Evolutionary conservation across 2,113 vertebrate species (phyloP).

Genomic region (Istiophorus platypterus): DNA sequence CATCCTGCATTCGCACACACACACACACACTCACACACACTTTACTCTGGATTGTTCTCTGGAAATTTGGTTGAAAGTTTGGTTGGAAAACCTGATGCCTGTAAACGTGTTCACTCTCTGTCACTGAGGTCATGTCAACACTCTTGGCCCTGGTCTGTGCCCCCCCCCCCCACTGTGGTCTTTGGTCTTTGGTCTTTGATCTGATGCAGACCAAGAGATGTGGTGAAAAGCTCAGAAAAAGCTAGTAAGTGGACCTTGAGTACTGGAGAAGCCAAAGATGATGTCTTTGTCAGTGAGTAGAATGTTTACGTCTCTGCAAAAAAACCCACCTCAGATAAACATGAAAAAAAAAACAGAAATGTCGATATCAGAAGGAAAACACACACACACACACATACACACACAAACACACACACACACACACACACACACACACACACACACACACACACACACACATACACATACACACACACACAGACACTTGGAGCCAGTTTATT

Average conservation of each 20-base stretch:
- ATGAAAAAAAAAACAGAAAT: constrained; percentile 19
- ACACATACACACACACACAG: constrained; percentile 17
- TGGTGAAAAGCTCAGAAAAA: neutral
- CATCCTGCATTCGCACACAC: too few species aligned
- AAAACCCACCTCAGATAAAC: constrained; percentile 6
- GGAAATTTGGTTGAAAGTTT: neutral
- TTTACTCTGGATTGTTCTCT: too few species aligned
- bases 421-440: neutral
- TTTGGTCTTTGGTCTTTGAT: neutral
- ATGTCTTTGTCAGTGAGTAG: neutral
- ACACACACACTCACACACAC: too few species aligned
- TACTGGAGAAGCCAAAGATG: neutral
- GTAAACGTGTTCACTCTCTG: neutral
- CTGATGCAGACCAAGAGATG: neutral
- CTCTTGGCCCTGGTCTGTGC: neutral
- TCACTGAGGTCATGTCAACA: neutral
- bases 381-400: neutral
- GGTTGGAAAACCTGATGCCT: neutral
- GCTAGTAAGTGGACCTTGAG: neutral
- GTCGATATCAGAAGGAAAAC: constrained; percentile 22
- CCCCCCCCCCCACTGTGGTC: neutral
- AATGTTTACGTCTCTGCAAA: neutral
- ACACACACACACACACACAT: constrained; percentile 8
- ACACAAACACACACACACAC: neutral
- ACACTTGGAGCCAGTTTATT: constrained; percentile 54